Evolutionary conservation across 1,140 invertebrate genomes (phyloP), one percentile per base, ranked within the genome.

Genomic region (Pygmarrhopalites habei): DNA sequence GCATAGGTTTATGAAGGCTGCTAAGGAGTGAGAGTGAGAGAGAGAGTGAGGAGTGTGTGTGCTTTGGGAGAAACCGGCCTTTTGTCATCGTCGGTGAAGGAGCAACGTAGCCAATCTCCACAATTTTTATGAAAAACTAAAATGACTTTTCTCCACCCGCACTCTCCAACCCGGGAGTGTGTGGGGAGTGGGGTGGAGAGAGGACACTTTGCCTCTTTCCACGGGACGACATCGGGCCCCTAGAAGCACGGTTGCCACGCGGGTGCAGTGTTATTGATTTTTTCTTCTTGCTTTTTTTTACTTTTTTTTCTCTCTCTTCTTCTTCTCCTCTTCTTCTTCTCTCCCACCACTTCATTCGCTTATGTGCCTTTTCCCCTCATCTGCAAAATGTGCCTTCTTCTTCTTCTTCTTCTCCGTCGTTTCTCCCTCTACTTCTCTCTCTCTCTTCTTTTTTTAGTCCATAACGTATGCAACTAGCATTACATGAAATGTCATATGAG

Each of bases 201-300:
- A n/a, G n/a, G n/a, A n/a, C n/a, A n/a, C n/a, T n/a, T n/a, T n/a
- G 51, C 58, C 64, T 58, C 64, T 58, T 46, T 60, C 60, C 46
- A 59, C 57, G 53, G 55, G 53, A 64, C 47, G 56, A 35, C 62
- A 47, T 64, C 61, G 64, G 52, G 55, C 55, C 64, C n/a, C n/a
- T n/a, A n/a, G n/a, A n/a, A n/a, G 32, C 15, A 7, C 32, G 5
- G 64, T 66, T 66, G 64, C 64, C 60, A 65, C 64, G 59, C 64
- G 64, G 64, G 60, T 66, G 64, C 64, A 66, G 61, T 66, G 61
- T 62, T 66, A 59, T 59, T 62, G 61, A 62, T 66, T 66, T 66
- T 66, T 62, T 47, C 44, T 52, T 53, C 55, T 57, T 62, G 61
- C 58, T 58, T 64, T 58, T 58, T 41, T 41, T 26, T 46, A 46